A percentile compares a stretch with the other conserved stretches of the same genome.
These are phyloP conservation scores for Pandion haliaetus DNA, from an alignment of 2,113 vertebrate species.

Conservation along the genomic window DNA sequence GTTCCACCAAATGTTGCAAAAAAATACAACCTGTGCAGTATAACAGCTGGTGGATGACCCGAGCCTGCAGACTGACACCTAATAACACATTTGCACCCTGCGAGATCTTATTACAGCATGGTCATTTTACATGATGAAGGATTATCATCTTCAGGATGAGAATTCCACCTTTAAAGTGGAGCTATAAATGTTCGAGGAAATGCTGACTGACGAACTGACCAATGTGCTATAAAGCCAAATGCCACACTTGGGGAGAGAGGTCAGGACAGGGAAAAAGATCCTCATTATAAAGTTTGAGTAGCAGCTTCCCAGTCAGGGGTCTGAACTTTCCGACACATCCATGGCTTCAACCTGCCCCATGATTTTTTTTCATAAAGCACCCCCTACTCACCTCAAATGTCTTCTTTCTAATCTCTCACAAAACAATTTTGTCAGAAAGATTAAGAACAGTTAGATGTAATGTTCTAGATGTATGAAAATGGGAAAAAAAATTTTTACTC, in stretches of 20 bases:
- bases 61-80: conserved; percentile 46
- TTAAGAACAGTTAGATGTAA: background rate
- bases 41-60: conserved; percentile 71
- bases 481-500: background rate
- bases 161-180: conserved; percentile 35
- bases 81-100: conserved; percentile 62
- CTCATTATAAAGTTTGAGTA: background rate
- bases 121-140: conserved; percentile 54
- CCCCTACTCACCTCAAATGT: background rate
- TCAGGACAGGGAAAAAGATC: background rate
- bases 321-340: conserved; percentile 15
- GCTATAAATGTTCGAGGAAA: background rate
- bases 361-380: background rate
- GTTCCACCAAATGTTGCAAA: conserved; percentile 78
- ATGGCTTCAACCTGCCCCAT: background rate
- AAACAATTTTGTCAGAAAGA: background rate
- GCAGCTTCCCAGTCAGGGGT: background rate
- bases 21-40: conserved; percentile 68
- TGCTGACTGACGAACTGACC: background rate
- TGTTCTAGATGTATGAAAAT: background rate
- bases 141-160: conserved; percentile 45
- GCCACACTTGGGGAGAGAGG: background rate
- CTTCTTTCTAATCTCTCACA: background rate
- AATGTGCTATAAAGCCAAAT: background rate
- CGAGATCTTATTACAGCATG: conserved; percentile 69